A percentile compares a stretch with the other conserved stretches of the same genome.
These are phyloP conservation scores for Brachynemurus nebulosus DNA, from an alignment of 2,888 invertebrate genomes.

Conservation along the genomic window DNA sequence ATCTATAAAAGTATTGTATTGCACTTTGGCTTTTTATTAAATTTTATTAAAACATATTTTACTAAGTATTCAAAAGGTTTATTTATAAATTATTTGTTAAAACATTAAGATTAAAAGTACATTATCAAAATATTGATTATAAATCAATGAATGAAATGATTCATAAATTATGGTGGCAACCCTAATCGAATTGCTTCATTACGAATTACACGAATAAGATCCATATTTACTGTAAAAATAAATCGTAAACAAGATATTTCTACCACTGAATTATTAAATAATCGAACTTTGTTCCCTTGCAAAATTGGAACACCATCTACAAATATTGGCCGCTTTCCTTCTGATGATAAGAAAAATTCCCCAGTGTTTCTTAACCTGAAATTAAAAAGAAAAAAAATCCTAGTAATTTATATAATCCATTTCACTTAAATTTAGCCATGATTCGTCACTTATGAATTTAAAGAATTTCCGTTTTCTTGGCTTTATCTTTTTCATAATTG, in stretches of 20 bases:
- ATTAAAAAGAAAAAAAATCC: conserved; percentile 9
- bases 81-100: too few species aligned
- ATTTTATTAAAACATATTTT: too few species aligned
- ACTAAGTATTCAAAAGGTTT: too few species aligned
- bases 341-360: conserved; percentile 89
- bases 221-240: conserved; percentile 86
- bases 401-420: too few species aligned
- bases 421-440: conserved; percentile 1
- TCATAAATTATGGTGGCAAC: conserved; percentile 33
- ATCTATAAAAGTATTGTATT: too few species aligned
- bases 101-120: too few species aligned
- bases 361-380: conserved; percentile 72
- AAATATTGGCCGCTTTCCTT: conserved; percentile 87
- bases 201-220: conserved; percentile 76
- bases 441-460: not conserved
- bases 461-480: too few species aligned
- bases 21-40: too few species aligned
- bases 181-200: conserved; percentile 77
- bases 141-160: too few species aligned
- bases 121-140: too few species aligned
- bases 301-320: conserved; percentile 86
- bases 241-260: conserved; percentile 89
- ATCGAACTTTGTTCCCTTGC: conserved; percentile 74
- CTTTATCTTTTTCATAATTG: too few species aligned
- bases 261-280: conserved; percentile 87